Conservation (phyloP, 2,797 vertebrate genomes). For the Myotis findleyi region DNA sequence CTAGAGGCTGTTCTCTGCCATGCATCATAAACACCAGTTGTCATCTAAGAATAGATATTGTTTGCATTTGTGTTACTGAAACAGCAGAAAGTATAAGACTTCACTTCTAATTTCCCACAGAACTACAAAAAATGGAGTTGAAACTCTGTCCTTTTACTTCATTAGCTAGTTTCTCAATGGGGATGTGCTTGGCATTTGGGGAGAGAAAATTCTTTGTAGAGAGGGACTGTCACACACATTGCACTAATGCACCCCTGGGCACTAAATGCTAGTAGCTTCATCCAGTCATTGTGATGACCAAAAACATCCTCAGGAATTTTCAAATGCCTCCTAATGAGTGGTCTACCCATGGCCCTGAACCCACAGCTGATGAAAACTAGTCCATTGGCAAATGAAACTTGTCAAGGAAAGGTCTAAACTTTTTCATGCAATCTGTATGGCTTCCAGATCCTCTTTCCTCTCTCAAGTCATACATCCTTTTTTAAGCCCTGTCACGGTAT, state of each 20-base stretch:
- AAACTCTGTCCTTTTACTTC: neutral
- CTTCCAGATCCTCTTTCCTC: neutral
- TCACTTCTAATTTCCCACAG: constrained; percentile 1
- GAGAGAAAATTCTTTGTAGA: neutral
- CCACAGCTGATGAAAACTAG: neutral
- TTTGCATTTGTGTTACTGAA: constrained; percentile 58
- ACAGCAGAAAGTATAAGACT: neutral
- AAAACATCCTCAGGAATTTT: neutral
- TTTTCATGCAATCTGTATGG: neutral
- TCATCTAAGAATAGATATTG: constrained; percentile 60
- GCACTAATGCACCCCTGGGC: neutral
- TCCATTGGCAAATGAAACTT: neutral
- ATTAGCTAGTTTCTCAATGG: neutral
- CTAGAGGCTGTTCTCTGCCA: neutral
- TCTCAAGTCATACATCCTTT: neutral
- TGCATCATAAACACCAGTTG: constrained; percentile 25
- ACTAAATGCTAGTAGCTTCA: neutral
- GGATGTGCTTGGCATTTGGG: neutral
- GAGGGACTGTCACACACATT: neutral
- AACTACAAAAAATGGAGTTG: neutral
- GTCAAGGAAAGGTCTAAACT: neutral
- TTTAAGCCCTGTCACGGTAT: neutral
- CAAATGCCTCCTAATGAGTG: neutral
- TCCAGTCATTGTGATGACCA: neutral
- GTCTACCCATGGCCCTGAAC: neutral